A percentile compares a stretch with the other conserved stretches of the same genome.
Conservation (phyloP, 2,113 vertebrate species). For the Octodon degus region DNA sequence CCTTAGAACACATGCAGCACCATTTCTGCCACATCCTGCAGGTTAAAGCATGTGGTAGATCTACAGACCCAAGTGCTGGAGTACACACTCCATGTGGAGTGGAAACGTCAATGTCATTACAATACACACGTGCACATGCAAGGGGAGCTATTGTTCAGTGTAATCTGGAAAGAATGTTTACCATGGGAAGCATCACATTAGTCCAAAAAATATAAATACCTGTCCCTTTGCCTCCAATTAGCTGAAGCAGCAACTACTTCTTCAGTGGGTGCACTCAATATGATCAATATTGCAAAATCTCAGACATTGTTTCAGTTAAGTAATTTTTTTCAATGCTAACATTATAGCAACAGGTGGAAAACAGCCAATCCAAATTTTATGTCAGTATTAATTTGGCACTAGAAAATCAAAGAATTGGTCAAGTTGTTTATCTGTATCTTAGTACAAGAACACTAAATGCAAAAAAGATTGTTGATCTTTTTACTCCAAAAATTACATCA, state of each 20-base stretch:
- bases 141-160: background rate
- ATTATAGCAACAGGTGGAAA: background rate
- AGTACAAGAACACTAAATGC: background rate
- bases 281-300: background rate
- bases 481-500: background rate
- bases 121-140: accelerated
- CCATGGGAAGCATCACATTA: background rate
- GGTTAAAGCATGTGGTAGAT: background rate
- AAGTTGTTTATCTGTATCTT: background rate
- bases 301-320: background rate
- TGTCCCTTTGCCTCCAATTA: background rate
- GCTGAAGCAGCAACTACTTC: background rate
- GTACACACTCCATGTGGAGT: accelerated
- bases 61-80: background rate
- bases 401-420: background rate
- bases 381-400: background rate
- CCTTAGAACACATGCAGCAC: background rate
- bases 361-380: background rate
- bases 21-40: accelerated
- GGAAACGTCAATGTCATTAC: background rate
- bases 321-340: background rate
- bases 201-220: background rate
- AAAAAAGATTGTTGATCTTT: background rate
- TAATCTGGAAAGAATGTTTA: background rate
- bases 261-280: background rate